A percentile compares a stretch with the other conserved stretches of the same genome.
phyloP scores from a whole-genome alignment of 1,140 invertebrate species.

The Laupala kohalensis region DNA sequence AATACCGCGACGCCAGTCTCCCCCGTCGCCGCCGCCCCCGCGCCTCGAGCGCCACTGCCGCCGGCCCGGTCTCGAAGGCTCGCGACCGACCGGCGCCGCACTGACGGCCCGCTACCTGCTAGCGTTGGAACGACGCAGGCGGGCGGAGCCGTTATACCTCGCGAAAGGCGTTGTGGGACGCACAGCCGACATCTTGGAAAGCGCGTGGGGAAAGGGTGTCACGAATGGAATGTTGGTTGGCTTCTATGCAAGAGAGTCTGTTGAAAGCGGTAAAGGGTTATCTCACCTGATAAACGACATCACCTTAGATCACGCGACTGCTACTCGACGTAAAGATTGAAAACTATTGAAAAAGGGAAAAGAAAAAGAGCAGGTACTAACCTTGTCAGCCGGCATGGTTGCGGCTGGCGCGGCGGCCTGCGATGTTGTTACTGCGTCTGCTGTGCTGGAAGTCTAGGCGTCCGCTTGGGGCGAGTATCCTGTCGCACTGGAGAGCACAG shows the following conservation, averaged over 20 bases:
- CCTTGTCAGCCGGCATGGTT: neutral
- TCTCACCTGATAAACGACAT: neutral
- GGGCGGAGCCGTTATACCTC: neutral
- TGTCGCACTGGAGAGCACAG: neutral
- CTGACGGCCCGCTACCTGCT: neutral
- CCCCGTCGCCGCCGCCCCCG: too few relatives aligned
- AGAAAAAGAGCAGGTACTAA: neutral
- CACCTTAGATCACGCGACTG: neutral
- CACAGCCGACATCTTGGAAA: neutral
- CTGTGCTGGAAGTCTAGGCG: neutral
- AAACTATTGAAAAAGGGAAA: too few relatives aligned
- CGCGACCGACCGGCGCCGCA: too few relatives aligned
- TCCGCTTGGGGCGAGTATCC: neutral
- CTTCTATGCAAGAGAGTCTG: neutral
- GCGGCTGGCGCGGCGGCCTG: neutral
- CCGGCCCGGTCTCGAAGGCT: neutral
- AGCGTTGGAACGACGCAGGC: neutral
- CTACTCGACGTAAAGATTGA: too few relatives aligned
- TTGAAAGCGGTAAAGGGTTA: neutral
- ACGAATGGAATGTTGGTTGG: neutral
- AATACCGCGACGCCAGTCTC: neutral
- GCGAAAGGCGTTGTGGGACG: too few relatives aligned
- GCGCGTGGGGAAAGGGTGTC: too few relatives aligned
- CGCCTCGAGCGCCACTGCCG: too few relatives aligned
- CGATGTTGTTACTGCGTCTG: neutral